Evolutionary conservation across 2,113 vertebrate species (phyloP), one percentile per base, ranked within the genome.

Genomic region (Chaetodon trifascialis): DNA sequence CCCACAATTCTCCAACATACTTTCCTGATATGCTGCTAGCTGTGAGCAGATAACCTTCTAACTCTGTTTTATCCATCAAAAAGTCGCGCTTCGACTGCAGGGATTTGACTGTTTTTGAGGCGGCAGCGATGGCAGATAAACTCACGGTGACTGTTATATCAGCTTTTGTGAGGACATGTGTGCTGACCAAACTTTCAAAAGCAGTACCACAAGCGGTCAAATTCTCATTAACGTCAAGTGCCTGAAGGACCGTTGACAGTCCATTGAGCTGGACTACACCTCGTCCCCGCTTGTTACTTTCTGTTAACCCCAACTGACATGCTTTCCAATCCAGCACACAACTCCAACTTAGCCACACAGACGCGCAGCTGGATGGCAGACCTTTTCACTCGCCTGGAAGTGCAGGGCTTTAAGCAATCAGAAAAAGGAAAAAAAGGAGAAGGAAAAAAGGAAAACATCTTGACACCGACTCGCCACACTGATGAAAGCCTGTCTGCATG

Each of bases 301-400:
- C 40, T 66, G 30, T 69, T 76, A 67, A 83, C 56, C 69, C 64
- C 49, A 42, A 49, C 72, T 79, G 54, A 79, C 75, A 80, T 51
- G 51, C 23, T 54, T 62, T 49, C 19, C 23, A 76, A 3, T 79
- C 67, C 8, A 19, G 62, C 63, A 2, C 56, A 30, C 76, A 51
- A 49, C 67, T 40, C 65, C 0, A 21, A 55, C 42, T 47, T 51
- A 2, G 6, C 47, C 30, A 36, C 75, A 59, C 40, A 79, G 12
- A 44, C 47, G 11, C 47, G 71, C 80, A 86, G 82, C 83, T 92
- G 84, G 68, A 85, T 67, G 72, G 63, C 71, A 84, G 80, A 76
- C 52, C 66, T 62, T 71, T 82, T 78, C 76, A 51, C 67, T 64
- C 55, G 66, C 44, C 77, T 67, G 54, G 56, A 58, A 70, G n/a